Conservation (phyloP, 2,888 invertebrate species). For the Hydriomena furcata region DNA sequence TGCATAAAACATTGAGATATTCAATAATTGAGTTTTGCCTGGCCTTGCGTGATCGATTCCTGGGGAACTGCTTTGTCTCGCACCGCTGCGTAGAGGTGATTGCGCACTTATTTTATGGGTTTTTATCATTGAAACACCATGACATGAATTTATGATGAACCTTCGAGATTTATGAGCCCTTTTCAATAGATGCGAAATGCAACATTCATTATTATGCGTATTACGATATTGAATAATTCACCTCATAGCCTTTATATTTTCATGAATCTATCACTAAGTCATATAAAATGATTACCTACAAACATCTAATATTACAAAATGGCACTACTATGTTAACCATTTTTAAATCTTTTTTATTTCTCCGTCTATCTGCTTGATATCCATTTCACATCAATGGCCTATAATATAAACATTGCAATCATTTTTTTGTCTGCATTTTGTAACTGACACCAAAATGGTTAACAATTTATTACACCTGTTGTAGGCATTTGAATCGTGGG, state of each 20-base stretch:
- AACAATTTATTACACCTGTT: conserved; percentile 22
- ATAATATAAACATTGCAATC: conserved; percentile 14
- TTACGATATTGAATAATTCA: too few relatives aligned
- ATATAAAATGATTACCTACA: too few relatives aligned
- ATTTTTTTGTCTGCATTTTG: conserved; percentile 16
- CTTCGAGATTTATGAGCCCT: not conserved
- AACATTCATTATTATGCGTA: too few relatives aligned
- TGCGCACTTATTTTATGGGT: conserved; percentile 38
- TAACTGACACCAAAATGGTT: conserved; percentile 28
- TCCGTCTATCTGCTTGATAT: not conserved
- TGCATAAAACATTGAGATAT: conserved; percentile 55
- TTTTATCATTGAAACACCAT: conserved; percentile 27
- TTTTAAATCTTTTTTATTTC: too few relatives aligned
- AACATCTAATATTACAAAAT: too few relatives aligned
- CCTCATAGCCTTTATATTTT: too few relatives aligned
- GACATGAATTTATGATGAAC: conserved; percentile 6
- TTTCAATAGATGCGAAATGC: too few relatives aligned
- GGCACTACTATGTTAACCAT: too few relatives aligned
- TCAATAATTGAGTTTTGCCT: conserved; percentile 57
- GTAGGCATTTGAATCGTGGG: conserved; percentile 42
- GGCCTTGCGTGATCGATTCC: conserved; percentile 70
- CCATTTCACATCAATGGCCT: conserved; percentile 5
- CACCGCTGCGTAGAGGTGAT: conserved; percentile 43
- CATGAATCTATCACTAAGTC: too few relatives aligned
- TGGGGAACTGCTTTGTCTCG: conserved; percentile 61